Evolutionary conservation across 2,888 invertebrate genomes (phyloP), one percentile per base, ranked within the genome.

Genomic region (Aphidius colemani): DNA sequence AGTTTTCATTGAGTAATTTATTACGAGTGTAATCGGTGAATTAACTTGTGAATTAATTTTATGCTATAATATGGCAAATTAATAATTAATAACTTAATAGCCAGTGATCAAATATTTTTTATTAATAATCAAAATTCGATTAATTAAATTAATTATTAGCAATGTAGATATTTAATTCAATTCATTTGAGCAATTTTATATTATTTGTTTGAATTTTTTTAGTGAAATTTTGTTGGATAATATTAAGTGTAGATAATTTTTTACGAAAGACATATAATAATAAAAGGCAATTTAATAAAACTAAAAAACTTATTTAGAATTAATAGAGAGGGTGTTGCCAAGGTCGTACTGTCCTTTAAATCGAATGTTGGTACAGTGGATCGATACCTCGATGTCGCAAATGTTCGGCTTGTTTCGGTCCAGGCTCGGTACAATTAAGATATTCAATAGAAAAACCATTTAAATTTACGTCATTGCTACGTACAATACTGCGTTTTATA

Each of bases 331-430:
- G 39, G 57, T 3, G 30, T 50, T 59, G 58, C 63, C 69, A 70
- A 70, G 71, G 70, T 69, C 71, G 66, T 53, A 61, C 61, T 51
- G 64, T 61, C 67, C 67, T 69, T 70, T 67, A 67, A 70, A 70
- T 68, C 67, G 65, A 66, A 68, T 60, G 58, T 56, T 60, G 63
- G 66, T 59, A 55, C 51, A 66, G 65, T 55, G 65, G 70, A 69
- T 68, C 69, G 70, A 70, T 69, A 69, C 68, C 69, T 70, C 70
- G 68, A 68, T 68, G 65, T 67, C 61, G 69, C 50, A 60, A 41
- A 60, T 56, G 59, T 64, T 64, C 59, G 61, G 53, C 43, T 13
- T 18, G 11, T 53, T 65, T 65, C 65, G 65, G 65, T 65, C 65
- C 65, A 65, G 65, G 45, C 56, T 48, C 49, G 44, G 30, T 30